Conservation (phyloP, 2,797 vertebrate genomes). For the Knipowitschia caucasica region DNA sequence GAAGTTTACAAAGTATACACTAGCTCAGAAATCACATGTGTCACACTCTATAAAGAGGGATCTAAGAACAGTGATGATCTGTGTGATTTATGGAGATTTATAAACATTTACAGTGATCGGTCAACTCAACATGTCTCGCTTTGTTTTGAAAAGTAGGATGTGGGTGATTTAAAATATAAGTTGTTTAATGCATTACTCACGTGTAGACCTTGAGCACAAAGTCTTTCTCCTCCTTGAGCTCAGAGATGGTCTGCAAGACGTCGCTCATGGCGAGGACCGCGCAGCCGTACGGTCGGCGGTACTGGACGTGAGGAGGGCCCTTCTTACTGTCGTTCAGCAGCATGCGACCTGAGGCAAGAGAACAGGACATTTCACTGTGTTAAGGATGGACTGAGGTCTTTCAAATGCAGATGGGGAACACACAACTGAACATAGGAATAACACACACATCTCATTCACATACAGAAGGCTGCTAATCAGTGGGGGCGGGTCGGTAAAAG, state of each 20-base stretch:
- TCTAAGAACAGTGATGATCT: too few relatives aligned
- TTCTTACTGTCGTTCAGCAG: slow-evolving; percentile 93
- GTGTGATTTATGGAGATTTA: too few relatives aligned
- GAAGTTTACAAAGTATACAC: too few relatives aligned
- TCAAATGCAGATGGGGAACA: too few relatives aligned
- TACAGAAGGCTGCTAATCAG: too few relatives aligned
- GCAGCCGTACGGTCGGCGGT: slow-evolving; percentile 90
- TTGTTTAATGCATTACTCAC: slow-evolving; percentile 68
- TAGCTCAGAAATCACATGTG: too few relatives aligned
- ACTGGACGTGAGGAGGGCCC: slow-evolving; percentile 86
- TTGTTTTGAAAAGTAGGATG: neutral
- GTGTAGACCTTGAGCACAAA: slow-evolving; percentile 96
- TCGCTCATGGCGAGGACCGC: slow-evolving; percentile 89
- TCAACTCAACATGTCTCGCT: neutral
- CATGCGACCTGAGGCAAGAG: slow-evolving; percentile 84
- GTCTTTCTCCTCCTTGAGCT: slow-evolving; percentile 93
- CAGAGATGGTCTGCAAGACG: slow-evolving; percentile 87
- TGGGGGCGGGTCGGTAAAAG: too few relatives aligned
- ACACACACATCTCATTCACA: too few relatives aligned
- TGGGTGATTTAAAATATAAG: neutral
- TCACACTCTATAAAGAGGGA: too few relatives aligned
- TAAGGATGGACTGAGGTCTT: too few relatives aligned
- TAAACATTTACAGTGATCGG: too few relatives aligned
- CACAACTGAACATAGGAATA: too few relatives aligned
- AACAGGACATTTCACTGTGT: neutral